Conservation (phyloP, 2,113 vertebrate genomes). For the Tichodroma muraria region DNA sequence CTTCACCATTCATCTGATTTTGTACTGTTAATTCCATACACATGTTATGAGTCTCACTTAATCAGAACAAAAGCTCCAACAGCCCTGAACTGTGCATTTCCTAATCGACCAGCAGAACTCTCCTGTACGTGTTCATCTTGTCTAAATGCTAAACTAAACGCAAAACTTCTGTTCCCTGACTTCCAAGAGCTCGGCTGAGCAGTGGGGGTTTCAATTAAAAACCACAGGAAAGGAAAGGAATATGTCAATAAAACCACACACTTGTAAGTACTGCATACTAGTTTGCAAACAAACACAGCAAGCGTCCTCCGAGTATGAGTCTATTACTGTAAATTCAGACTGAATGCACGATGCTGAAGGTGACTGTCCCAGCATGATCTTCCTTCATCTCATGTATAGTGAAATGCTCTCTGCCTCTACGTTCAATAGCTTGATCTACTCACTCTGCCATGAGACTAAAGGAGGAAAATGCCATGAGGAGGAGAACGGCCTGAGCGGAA, state of each 20-base stretch:
- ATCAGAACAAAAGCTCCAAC: not conserved
- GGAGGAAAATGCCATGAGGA: not conserved
- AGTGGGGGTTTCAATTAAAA: slow-evolving; percentile 84
- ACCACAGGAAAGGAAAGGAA: slow-evolving; percentile 79
- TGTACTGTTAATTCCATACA: not conserved
- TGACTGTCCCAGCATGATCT: slow-evolving; percentile 69
- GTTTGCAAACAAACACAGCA: slow-evolving; percentile 85
- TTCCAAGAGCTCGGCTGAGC: slow-evolving; percentile 71
- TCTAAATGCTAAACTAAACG: slow-evolving; percentile 68
- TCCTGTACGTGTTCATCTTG: slow-evolving; percentile 51
- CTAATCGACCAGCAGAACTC: slow-evolving; percentile 39
- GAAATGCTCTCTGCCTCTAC: slow-evolving; percentile 38
- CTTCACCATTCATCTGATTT: not conserved
- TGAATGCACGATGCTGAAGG: slow-evolving; percentile 64
- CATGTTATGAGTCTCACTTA: not conserved
- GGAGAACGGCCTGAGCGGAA: not conserved
- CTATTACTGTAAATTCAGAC: slow-evolving; percentile 75
- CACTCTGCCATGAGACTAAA: slow-evolving; percentile 23
- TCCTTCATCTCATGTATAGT: slow-evolving; percentile 40
- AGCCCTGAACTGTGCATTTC: slow-evolving; percentile 38
- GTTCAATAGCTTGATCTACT: slow-evolving; percentile 8
- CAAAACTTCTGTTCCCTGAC: slow-evolving; percentile 69
- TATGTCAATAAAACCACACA: slow-evolving; percentile 82
- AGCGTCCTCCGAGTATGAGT: slow-evolving; percentile 66
- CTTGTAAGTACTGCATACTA: slow-evolving; percentile 77